These are phyloP conservation scores for Clytia hemisphaerica DNA, from an alignment of 30 jellyfish, hydroid and myxozoan genomes.

Conservation along the genomic window DNA sequence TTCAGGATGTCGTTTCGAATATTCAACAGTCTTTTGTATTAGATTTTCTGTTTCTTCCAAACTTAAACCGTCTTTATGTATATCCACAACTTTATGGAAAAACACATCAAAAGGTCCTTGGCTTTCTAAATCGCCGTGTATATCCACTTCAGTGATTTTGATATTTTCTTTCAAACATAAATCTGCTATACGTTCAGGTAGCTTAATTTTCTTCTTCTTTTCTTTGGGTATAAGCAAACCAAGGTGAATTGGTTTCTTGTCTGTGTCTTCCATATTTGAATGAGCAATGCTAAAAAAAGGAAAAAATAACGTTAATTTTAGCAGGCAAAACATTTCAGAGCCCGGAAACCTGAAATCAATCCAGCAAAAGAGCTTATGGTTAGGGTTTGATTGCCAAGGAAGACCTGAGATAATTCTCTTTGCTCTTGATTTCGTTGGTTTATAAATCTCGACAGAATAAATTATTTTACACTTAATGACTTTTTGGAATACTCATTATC, in stretches of 20 bases:
- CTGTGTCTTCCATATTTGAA: no score
- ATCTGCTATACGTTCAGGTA: slow-evolving; percentile 47
- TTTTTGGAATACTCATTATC: no score
- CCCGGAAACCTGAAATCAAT: no score
- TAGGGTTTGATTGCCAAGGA: no score
- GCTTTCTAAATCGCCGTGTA: slow-evolving; percentile 16
- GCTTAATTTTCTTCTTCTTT: slow-evolving; percentile 44
- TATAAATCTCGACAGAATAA: no score
- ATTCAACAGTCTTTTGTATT: slow-evolving; percentile 25
- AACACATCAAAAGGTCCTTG: slow-evolving; percentile 85
- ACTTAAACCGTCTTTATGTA: slow-evolving; percentile 38
- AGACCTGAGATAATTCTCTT: no score
- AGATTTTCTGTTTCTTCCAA: slow-evolving; percentile 36
- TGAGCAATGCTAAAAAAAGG: no score
- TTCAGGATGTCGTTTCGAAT: slow-evolving; percentile 9
- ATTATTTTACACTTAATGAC: no score
- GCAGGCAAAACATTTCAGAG: no score
- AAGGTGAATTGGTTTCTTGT: slow-evolving; percentile 17
- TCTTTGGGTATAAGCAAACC: slow-evolving; percentile 57
- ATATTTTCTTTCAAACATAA: slow-evolving; percentile 41
- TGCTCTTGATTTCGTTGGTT: no score
- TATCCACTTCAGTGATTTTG: slow-evolving; percentile 39
- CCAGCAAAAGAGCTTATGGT: no score
- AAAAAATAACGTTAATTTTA: no score
- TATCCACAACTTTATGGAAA: slow-evolving; percentile 78